phyloP scores from a whole-genome alignment of 2,113 vertebrate genomes.

The Oncorhynchus clarkii region DNA sequence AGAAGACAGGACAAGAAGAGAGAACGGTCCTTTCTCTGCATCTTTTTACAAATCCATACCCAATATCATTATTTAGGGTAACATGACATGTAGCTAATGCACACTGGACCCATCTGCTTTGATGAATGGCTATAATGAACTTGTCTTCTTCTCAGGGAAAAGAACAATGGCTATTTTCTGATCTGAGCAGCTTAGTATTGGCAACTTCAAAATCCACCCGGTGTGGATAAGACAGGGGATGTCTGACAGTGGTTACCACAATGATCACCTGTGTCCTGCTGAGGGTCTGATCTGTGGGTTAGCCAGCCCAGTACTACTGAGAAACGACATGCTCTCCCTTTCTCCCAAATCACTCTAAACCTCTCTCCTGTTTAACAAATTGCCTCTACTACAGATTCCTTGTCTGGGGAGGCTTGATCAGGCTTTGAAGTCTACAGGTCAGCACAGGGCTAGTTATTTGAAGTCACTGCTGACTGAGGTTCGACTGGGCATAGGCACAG shows the following conservation, averaged over 20 bases:
- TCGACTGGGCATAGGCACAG: slow-evolving; percentile 40
- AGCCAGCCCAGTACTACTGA: slow-evolving; percentile 57
- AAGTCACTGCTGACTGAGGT: slow-evolving; percentile 56
- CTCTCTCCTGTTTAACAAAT: slow-evolving; percentile 72
- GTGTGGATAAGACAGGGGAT: slow-evolving; percentile 4
- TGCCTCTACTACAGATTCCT: slow-evolving; percentile 63
- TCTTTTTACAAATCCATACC: slow-evolving; percentile 53
- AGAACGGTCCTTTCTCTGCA: slow-evolving; percentile 17
- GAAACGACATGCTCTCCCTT: slow-evolving; percentile 53
- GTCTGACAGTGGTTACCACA: slow-evolving; percentile 18
- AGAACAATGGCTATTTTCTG: slow-evolving; percentile 34
- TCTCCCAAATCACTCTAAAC: slow-evolving; percentile 66
- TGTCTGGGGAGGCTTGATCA: slow-evolving; percentile 67
- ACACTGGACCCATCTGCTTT: slow-evolving; percentile 6
- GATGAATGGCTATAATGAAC: slow-evolving; percentile 3
- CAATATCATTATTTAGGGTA: slow-evolving; percentile 44
- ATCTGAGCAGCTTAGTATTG: slow-evolving; percentile 34
- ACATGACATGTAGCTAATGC: slow-evolving; percentile 51
- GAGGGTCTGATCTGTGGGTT: slow-evolving; percentile 52
- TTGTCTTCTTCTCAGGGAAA: slow-evolving; percentile 37
- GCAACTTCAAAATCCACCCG: slow-evolving; percentile 23
- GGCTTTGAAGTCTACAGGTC: slow-evolving; percentile 75
- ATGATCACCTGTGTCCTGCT: slow-evolving; percentile 36
- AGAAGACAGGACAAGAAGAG: slow-evolving; percentile 28
- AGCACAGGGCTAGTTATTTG: slow-evolving; percentile 64